Evolutionary conservation across 2,113 vertebrate genomes (phyloP), one percentile per base, ranked within the genome.

Genomic region (Rousettus leschenaultii): DNA sequence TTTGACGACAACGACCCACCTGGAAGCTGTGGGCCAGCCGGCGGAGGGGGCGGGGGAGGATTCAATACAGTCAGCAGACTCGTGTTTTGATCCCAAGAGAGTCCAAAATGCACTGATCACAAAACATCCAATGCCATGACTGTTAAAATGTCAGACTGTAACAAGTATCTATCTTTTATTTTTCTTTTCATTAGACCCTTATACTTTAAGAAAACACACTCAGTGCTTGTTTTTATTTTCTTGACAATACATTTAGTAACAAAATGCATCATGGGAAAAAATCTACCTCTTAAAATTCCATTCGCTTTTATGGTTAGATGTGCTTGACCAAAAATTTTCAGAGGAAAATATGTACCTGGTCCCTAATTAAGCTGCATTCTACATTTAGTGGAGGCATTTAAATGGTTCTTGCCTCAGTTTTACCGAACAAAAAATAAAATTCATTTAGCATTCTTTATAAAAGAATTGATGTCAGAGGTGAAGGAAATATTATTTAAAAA

Each of bases 1-100:
- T 99, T 99, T 95, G 99, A 99, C 97, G 99, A 99, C 98, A 99
- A 99, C 18, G 99, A 99, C 94, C 99, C 99, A 59, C 99, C 99
- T 0, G 99, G 99, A 96, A 99, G 99, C 93, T 99, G 99, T 75
- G 99, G 99, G 28, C 99, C 99, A 19, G 99, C 99, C 63, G 99
- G 99, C 26, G 99, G 99, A 75, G 99, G 99, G 5, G 99, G 99
- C 19, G 99, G 99, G 78, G 98, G 99, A 86, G 99, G 99, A 77
- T 99, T 99, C 98, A 99, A 99, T 96, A 99, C 99, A 19, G 98
- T 99, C 78, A 99, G 99, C 94, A 99, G 99, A 98, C 98, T 99
- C 94, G 99, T 99, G 88, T 99, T 99, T 98, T 99, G 98, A 99
- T 97, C 33, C 33, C 6, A 92, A 97, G 84, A 96, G 78, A 97